A percentile compares a stretch with the other conserved stretches of the same genome.
Conservation (phyloP, 2,113 vertebrate genomes). For the Ahaetulla prasina region DNA sequence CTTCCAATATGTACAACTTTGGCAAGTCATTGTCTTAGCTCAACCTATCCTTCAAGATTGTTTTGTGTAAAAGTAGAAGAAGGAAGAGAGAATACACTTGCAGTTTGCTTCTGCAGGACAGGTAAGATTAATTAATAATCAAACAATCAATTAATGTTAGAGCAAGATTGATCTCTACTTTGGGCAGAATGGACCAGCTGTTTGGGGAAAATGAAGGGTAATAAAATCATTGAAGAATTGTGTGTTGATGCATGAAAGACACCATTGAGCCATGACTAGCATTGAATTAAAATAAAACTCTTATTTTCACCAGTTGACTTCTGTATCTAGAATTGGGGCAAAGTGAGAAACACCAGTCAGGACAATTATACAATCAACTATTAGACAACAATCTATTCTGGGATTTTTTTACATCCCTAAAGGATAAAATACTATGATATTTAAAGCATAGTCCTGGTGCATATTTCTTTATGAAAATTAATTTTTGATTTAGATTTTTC, state of each 20-base stretch:
- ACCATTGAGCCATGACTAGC: background rate
- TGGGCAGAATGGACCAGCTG: background rate
- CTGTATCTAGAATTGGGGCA: background rate
- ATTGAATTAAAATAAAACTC: background rate
- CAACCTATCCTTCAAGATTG: background rate
- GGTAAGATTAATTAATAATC: background rate
- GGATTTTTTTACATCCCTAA: background rate
- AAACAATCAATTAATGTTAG: background rate
- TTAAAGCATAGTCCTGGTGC: background rate
- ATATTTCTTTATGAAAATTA: background rate
- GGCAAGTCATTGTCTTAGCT: background rate
- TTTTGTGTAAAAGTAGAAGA: background rate
- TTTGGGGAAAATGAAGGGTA: background rate
- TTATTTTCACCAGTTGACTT: background rate
- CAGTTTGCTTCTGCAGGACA: background rate
- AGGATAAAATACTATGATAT: background rate
- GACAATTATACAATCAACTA: background rate
- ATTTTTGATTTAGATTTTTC: background rate
- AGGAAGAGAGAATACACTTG: background rate
- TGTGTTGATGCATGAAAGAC: background rate
- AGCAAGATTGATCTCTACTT: background rate
- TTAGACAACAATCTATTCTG: background rate
- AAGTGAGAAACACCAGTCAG: background rate
- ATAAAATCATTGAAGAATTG: background rate
- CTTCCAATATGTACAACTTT: background rate